A percentile compares a stretch with the other conserved stretches of the same genome.
phyloP scores from a whole-genome alignment of 2,888 invertebrate genomes.

The Chorisops tibialis region DNA sequence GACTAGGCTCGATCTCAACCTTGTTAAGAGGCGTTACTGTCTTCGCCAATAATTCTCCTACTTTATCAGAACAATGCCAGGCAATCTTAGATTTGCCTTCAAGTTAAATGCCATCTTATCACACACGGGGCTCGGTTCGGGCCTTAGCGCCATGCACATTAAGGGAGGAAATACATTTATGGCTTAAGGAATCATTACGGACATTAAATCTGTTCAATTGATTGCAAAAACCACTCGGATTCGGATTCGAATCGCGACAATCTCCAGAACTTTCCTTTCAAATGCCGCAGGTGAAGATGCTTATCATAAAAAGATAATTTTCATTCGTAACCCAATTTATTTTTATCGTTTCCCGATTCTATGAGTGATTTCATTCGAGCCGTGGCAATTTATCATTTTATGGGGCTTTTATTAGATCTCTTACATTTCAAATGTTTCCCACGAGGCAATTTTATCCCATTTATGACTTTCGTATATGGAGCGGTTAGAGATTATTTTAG shows the following conservation, averaged over 20 bases:
- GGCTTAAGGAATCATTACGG: conserved; percentile 8
- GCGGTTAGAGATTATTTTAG: too few relatives aligned
- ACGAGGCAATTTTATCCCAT: conserved; percentile 15
- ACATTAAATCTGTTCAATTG: conserved; percentile 22
- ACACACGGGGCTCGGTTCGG: too few relatives aligned
- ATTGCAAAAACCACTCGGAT: conserved; percentile 14
- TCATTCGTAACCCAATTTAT: conserved; percentile 18
- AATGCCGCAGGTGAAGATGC: conserved; percentile 8
- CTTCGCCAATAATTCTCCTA: too few relatives aligned
- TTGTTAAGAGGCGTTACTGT: too few relatives aligned
- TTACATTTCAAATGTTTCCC: conserved; percentile 5
- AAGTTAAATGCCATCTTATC: too few relatives aligned
- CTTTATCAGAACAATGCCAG: too few relatives aligned
- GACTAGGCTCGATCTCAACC: not conserved
- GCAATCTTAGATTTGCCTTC: too few relatives aligned
- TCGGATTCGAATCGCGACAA: not conserved
- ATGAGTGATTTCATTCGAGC: conserved; percentile 22
- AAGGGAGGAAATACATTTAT: conserved; percentile 9
- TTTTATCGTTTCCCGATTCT: conserved; percentile 19
- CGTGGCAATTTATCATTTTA: conserved; percentile 20
- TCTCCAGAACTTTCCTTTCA: too few relatives aligned
- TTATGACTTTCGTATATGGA: conserved; percentile 1
- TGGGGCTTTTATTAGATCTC: conserved; percentile 20
- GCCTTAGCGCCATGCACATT: too few relatives aligned
- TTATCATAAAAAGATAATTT: conserved; percentile 17